Percentiles rank a stretch among this genome's conserved stretches.
phyloP scores from a whole-genome alignment of 2,888 invertebrate genomes.

The Pyrochroa serraticornis region DNA sequence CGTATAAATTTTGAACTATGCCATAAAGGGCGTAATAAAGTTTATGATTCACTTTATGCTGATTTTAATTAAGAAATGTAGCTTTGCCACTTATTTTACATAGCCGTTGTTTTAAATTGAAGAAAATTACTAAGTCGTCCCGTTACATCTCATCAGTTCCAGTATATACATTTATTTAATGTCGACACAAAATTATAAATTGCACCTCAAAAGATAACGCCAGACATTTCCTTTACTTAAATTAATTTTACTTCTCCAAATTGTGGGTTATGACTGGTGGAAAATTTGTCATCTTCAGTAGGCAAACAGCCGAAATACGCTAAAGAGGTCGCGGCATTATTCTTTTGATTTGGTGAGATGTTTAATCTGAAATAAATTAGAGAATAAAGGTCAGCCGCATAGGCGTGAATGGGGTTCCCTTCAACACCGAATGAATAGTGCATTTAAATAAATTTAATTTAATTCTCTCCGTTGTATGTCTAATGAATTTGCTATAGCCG shows the following conservation, averaged over 20 bases:
- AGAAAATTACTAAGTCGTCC: constrained; percentile 16
- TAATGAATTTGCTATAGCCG: constrained; percentile 5
- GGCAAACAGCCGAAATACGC: too few species aligned
- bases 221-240: too few species aligned
- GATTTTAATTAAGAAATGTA: constrained; percentile 30
- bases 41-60: constrained; percentile 30
- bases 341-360: constrained; percentile 7
- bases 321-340: too few species aligned
- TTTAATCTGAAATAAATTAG: constrained; percentile 21
- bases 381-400: constrained; percentile 22
- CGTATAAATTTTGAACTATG: constrained; percentile 26
- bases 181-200: too few species aligned
- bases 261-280: too few species aligned
- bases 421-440: constrained; percentile 16
- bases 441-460: constrained; percentile 13
- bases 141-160: constrained; percentile 11
- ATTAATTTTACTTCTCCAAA: too few species aligned
- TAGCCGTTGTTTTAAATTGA: constrained; percentile 22
- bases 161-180: too few species aligned
- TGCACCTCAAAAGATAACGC: too few species aligned
- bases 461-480: constrained; percentile 14
- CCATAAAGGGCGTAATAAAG: constrained; percentile 27
- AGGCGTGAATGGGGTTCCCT: constrained; percentile 21
- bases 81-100: constrained; percentile 24
- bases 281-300: too few species aligned